Base-by-base conservation (phyloP, 1,140 invertebrate species). In the Nephila pilipes region DNA sequence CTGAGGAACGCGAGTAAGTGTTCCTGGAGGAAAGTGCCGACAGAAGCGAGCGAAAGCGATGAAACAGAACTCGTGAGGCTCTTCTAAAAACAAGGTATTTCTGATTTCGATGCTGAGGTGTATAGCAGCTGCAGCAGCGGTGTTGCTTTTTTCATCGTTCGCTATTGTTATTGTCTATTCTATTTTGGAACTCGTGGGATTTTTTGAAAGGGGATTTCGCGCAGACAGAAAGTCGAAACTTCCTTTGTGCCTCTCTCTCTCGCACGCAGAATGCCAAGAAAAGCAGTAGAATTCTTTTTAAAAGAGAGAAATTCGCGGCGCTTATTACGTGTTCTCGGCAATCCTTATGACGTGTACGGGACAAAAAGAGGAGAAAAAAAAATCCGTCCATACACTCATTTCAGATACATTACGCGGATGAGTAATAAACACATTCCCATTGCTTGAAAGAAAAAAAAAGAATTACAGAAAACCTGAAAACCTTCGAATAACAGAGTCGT, bases 131-230 rank as follows among this genome's bases (percentile, higher is more conserved):
- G 87, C 55, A 22, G 29, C n/a, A 20, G 29, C n/a, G n/a, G 20
- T 20, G 54, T 85, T 88, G 32, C 25, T 69, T 69, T 88, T 88
- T 75, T 75, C 69, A 60, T 60, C 85, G 32, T 69, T 69, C 55
- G 54, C 57, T 32, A 38, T 87, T 88, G 60, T 36, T 88, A 69
- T 88, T 65, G 87, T 69, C 87, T 88, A 55, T 88, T 88, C 87
- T 88, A 88, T 88, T 88, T 88, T 25, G 20, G 87, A 75, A 32
- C 22, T 16, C 69, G 69, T 36, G 65, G 65, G 65, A 75, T 87
- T 58, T 60, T 87, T 87, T n/a, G 25, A 60, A 87, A 58, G 32
- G 36, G 29, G 57, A 87, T 87, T 87, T 87, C 85, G 54, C n/a
- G 25, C 14, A 63, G 58, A n/a, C 69, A 75, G 69, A 75, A 36